These are phyloP conservation scores for Orthosia gothica DNA, from an alignment of 2,888 invertebrate species.

Conservation along the genomic window DNA sequence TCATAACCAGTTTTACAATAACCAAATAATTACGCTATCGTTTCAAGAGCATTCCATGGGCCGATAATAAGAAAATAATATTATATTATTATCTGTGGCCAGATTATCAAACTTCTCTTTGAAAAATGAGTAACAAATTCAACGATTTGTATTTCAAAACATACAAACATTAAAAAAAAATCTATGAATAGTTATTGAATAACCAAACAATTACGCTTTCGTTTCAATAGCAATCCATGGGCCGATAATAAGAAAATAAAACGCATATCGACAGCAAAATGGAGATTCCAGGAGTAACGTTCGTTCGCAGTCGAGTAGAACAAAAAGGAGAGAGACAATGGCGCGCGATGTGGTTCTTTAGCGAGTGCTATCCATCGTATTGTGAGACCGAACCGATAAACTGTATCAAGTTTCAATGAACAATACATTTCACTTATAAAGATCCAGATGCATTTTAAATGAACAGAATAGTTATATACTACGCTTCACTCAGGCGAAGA, in stretches of 20 bases:
- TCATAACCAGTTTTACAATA: constrained; percentile 9
- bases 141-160: background rate
- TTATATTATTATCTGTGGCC: too few relatives aligned
- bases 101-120: background rate
- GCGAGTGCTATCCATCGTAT: constrained; percentile 61
- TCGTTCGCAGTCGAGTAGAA: constrained; percentile 17
- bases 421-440: constrained; percentile 57
- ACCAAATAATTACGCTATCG: constrained; percentile 18
- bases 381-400: constrained; percentile 65
- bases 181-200: too few relatives aligned
- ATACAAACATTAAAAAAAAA: background rate
- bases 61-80: too few relatives aligned
- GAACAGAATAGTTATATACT: too few relatives aligned
- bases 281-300: constrained; percentile 28
- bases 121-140: background rate
- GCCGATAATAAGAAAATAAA: constrained; percentile 33
- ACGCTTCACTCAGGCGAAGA: too few relatives aligned
- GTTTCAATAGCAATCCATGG: constrained; percentile 18
- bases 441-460: constrained; percentile 12
- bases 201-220: constrained; percentile 12
- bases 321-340: constrained; percentile 48
- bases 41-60: too few relatives aligned
- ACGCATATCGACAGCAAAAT: constrained; percentile 40
- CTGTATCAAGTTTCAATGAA: constrained; percentile 66
- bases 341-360: constrained; percentile 56